Percentiles rank a stretch among this genome's conserved stretches.
Conservation (phyloP, 2,113 vertebrate genomes). For the Carassius gibelio region DNA sequence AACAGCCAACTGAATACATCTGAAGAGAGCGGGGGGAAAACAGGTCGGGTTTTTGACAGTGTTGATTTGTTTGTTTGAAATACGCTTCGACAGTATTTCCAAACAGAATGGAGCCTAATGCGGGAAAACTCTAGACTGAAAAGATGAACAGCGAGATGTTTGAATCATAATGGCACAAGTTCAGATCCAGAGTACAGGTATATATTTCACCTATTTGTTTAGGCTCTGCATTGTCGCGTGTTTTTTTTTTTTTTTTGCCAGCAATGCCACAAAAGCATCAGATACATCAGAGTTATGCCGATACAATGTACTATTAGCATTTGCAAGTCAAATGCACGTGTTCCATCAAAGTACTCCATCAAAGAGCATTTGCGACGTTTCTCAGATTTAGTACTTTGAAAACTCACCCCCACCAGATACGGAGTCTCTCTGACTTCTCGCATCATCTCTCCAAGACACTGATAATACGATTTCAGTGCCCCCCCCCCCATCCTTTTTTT, state of each 20-base stretch:
- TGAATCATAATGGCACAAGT: constrained; percentile 37
- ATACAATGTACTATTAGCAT: constrained; percentile 69
- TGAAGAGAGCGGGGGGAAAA: constrained; percentile 18
- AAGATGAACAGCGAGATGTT: constrained; percentile 3
- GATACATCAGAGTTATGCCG: constrained; percentile 60
- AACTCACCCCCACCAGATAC: constrained; percentile 77
- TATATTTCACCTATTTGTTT: constrained; percentile 48
- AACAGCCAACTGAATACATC: constrained; percentile 39
- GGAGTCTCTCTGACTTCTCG: constrained; percentile 81
- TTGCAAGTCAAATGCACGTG: constrained; percentile 75
- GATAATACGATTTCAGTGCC: constrained; percentile 85
- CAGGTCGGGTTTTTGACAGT: constrained; percentile 41
- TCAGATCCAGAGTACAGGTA: constrained; percentile 1
- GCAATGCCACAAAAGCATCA: constrained; percentile 62
- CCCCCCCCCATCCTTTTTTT: constrained; percentile 8
- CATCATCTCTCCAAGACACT: constrained; percentile 84
- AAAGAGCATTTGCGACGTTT: constrained; percentile 68
- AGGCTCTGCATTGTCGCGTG: constrained; percentile 54
- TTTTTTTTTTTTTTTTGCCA: background rate
- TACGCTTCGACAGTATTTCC: constrained; percentile 37
- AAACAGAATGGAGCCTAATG: constrained; percentile 31
- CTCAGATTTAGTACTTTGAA: constrained; percentile 76
- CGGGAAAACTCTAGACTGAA: background rate
- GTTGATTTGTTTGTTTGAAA: constrained; percentile 55
- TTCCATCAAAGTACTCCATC: constrained; percentile 69